These are phyloP conservation scores for Drosophila antonietae DNA, from an alignment of 2,888 invertebrate species.

Conservation along the genomic window DNA sequence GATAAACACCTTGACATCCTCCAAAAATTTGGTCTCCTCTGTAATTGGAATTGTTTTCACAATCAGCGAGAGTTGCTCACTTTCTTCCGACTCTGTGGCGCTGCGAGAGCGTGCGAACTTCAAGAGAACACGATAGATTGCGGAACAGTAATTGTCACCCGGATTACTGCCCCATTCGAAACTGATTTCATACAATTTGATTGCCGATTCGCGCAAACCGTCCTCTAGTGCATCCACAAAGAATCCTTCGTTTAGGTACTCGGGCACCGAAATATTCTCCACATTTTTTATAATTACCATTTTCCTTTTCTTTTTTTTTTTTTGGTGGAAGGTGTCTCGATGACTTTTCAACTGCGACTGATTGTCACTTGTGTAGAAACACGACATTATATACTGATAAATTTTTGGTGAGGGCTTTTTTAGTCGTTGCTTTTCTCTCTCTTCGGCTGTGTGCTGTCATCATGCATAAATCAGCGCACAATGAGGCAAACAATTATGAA, in stretches of 20 bases:
- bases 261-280: constrained; percentile 70
- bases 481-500: neutral
- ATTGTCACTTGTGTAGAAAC: neutral
- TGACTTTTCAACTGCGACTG: constrained; percentile 25
- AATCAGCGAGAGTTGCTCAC: constrained; percentile 74
- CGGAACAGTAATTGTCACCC: constrained; percentile 83
- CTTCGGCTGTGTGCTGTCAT: neutral
- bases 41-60: constrained; percentile 81
- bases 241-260: constrained; percentile 71
- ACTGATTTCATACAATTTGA: constrained; percentile 63
- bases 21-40: constrained; percentile 77
- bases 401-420: constrained; percentile 2
- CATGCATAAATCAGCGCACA: constrained; percentile 5
- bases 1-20: constrained; percentile 84
- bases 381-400: constrained; percentile 31
- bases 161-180: constrained; percentile 80
- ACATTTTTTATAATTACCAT: constrained; percentile 61
- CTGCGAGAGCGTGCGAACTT: constrained; percentile 52
- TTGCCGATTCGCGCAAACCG: constrained; percentile 67
- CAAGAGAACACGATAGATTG: constrained; percentile 77
- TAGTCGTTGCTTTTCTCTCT: constrained; percentile 17
- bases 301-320: neutral
- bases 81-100: constrained; percentile 21
- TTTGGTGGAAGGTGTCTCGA: neutral
- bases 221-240: constrained; percentile 79